Percentiles rank a stretch among this genome's conserved stretches.
These are phyloP conservation scores for Drosophila sechellia DNA, from an alignment of 1,140 invertebrate genomes.

Conservation along the genomic window DNA sequence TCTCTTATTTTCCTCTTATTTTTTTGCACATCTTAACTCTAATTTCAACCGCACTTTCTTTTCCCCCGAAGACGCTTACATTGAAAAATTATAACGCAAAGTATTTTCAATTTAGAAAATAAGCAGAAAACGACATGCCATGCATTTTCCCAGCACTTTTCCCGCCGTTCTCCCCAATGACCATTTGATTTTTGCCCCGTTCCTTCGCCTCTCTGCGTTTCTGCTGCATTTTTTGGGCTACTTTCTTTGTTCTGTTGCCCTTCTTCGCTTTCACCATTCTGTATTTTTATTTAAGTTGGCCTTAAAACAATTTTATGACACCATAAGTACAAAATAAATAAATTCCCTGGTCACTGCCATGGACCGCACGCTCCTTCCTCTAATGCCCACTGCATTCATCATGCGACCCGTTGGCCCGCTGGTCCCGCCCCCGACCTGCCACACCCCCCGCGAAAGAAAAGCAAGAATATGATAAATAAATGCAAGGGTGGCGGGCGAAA, in stretches of 20 bases:
- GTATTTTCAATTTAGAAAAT: constrained; percentile 73
- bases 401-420: constrained; percentile 67
- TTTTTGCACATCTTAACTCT: not conserved
- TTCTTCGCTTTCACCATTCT: constrained; percentile 14
- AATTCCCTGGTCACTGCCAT: constrained; percentile 59
- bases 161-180: constrained; percentile 34
- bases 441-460: constrained; percentile 50
- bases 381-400: constrained; percentile 79
- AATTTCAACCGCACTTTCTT: not conserved
- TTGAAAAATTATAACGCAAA: constrained; percentile 63
- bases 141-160: constrained; percentile 49
- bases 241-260: constrained; percentile 19
- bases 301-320: constrained; percentile 83
- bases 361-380: constrained; percentile 43
- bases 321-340: constrained; percentile 82
- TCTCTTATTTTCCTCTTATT: not conserved
- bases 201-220: constrained; percentile 15
- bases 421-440: constrained; percentile 1
- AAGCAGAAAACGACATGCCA: constrained; percentile 66
- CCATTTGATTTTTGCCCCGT: constrained; percentile 58
- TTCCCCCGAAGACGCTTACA: constrained; percentile 11
- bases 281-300: constrained; percentile 76
- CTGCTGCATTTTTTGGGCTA: constrained; percentile 42
- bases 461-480: constrained; percentile 70
- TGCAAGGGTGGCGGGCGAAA: constrained; percentile 40